Percentiles rank a stretch among this genome's conserved stretches.
Evolutionary conservation across 1,140 invertebrate species (phyloP).

Genomic region (Bombus cullumanus): DNA sequence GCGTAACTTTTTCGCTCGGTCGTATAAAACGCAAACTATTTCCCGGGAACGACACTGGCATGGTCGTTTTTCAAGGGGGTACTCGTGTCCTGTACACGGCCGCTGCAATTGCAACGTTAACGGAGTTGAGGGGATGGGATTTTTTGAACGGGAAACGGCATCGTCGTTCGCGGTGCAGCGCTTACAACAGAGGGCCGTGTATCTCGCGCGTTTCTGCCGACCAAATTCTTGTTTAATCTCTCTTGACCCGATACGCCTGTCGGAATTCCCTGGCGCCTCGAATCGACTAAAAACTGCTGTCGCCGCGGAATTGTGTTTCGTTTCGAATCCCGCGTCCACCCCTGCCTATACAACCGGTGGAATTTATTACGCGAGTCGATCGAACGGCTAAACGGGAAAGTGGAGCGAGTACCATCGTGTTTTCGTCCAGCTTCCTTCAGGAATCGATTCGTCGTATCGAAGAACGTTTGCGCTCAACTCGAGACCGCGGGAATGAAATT

Average conservation of each 20-base stretch:
- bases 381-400: not conserved
- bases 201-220: conserved; percentile 10
- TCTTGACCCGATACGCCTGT: conserved; percentile 52
- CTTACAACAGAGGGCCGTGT: conserved; percentile 24
- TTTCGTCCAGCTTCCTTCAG: conserved; percentile 28
- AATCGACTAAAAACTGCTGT: conserved; percentile 2
- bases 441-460: conserved; percentile 49
- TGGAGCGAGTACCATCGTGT: not conserved
- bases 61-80: conserved; percentile 26
- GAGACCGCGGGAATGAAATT: conserved; percentile 43
- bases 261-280: not conserved
- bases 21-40: conserved; percentile 20
- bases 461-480: not conserved
- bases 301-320: conserved; percentile 16
- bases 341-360: too few relatives aligned
- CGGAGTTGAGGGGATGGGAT: not conserved
- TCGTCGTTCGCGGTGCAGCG: conserved; percentile 46
- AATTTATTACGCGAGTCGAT: not conserved
- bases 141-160: conserved; percentile 28
- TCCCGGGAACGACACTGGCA: not conserved
- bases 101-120: conserved; percentile 32
- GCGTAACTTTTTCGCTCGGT: not conserved
- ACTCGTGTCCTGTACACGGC: not conserved
- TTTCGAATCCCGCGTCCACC: not conserved
- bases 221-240: conserved; percentile 64